phyloP scores from a whole-genome alignment of 2,797 vertebrate genomes.

The Lacerta bilineata region DNA sequence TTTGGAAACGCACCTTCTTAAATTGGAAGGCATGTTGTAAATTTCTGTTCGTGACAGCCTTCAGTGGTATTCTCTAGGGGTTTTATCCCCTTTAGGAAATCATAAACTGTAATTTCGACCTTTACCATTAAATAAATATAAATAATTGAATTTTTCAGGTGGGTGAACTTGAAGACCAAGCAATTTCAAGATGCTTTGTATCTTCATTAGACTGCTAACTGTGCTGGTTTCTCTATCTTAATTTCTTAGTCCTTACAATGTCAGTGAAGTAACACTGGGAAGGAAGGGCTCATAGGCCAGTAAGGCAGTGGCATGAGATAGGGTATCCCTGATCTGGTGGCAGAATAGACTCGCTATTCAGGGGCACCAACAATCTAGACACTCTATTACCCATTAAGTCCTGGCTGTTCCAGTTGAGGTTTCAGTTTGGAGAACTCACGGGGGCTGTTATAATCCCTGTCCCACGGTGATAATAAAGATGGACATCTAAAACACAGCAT shows the following conservation, averaged over 20 bases:
- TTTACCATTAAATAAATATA: slow-evolving; percentile 43
- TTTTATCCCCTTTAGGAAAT: neutral
- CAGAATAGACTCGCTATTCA: neutral
- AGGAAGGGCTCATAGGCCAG: neutral
- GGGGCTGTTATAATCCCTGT: too few species aligned
- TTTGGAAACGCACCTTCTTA: slow-evolving; percentile 2
- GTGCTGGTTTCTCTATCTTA: slow-evolving; percentile 41
- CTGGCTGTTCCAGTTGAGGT: neutral
- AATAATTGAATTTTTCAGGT: slow-evolving; percentile 26
- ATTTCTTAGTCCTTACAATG: slow-evolving; percentile 51
- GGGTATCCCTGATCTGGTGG: neutral
- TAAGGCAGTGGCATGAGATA: too few species aligned
- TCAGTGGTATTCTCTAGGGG: neutral
- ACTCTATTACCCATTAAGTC: neutral
- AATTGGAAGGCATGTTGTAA: neutral
- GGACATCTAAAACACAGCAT: neutral
- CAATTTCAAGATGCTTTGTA: slow-evolving; percentile 42
- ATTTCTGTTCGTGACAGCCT: slow-evolving; percentile 19
- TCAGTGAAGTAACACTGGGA: slow-evolving; percentile 38
- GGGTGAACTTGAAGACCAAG: slow-evolving; percentile 37
- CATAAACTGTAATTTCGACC: slow-evolving; percentile 33
- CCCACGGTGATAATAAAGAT: neutral
- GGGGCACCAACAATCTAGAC: neutral
- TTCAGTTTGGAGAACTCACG: neutral
- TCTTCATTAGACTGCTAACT: slow-evolving; percentile 53